Percentiles rank a stretch among this genome's conserved stretches.
These are phyloP conservation scores for Leptonema lineaticorne DNA, from an alignment of 1,140 invertebrate species.

Conservation along the genomic window DNA sequence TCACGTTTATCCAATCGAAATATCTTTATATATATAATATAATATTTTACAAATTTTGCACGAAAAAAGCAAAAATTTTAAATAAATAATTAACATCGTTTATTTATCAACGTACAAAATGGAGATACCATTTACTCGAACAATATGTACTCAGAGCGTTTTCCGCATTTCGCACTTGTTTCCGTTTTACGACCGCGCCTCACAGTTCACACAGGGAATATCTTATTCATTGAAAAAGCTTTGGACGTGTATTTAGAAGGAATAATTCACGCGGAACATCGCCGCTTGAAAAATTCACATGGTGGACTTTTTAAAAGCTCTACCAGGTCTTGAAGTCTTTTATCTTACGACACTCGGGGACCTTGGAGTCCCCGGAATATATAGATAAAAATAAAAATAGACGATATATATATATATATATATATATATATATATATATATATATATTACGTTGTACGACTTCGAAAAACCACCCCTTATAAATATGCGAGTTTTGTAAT, in stretches of 20 bases:
- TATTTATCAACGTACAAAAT: too few relatives aligned
- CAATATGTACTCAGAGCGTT: too few relatives aligned
- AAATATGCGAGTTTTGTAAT: too few relatives aligned
- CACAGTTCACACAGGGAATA: conserved; percentile 12
- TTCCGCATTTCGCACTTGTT: neutral
- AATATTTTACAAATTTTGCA: too few relatives aligned
- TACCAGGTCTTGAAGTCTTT: neutral
- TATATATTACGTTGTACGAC: too few relatives aligned
- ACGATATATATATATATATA: neutral
- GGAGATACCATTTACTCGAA: neutral
- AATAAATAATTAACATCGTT: too few relatives aligned
- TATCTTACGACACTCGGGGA: conserved; percentile 15
- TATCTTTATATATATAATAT: too few relatives aligned
- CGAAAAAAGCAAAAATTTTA: too few relatives aligned
- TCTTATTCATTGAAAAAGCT: conserved; percentile 19
- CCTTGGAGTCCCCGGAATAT: neutral
- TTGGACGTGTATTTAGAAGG: neutral
- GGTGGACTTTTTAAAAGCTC: conserved; percentile 12
- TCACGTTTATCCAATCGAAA: too few relatives aligned
- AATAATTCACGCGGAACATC: conserved; percentile 11
- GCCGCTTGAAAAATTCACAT: conserved; percentile 12
- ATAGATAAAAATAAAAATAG: neutral
- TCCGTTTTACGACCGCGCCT: too few relatives aligned
- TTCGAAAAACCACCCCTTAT: too few relatives aligned
- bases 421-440: neutral